A percentile compares a stretch with the other conserved stretches of the same genome.
Evolutionary conservation across 2,888 invertebrate genomes (phyloP).

Genomic region (Nymphalis c-album): DNA sequence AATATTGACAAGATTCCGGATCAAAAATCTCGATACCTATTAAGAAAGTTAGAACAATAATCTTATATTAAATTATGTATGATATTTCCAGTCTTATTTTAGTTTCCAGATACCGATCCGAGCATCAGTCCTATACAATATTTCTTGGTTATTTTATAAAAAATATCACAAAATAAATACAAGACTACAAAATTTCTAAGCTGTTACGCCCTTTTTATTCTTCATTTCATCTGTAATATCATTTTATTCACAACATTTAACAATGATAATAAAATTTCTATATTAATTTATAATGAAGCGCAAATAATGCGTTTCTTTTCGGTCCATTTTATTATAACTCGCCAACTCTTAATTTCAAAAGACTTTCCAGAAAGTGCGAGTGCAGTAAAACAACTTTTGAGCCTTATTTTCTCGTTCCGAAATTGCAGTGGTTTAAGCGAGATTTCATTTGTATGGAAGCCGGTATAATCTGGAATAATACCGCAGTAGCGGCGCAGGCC

Average conservation of each 20-base stretch:
- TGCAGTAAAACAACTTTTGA: constrained; percentile 75
- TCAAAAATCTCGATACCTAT: no score
- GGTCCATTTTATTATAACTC: constrained; percentile 30
- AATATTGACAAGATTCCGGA: no score
- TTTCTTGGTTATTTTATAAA: no score
- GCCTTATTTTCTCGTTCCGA: constrained; percentile 78
- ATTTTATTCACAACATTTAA: background rate
- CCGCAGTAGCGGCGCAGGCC: constrained; percentile 74
- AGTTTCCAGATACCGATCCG: no score
- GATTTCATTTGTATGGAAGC: constrained; percentile 81
- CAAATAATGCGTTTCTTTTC: constrained; percentile 21
- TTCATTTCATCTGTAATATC: no score
- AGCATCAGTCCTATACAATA: no score
- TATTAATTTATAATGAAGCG: constrained; percentile 25
- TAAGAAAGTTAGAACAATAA: no score
- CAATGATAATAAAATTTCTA: background rate
- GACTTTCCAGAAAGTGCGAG: constrained; percentile 67
- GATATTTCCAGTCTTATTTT: no score
- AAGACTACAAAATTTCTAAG: no score
- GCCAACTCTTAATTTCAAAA: constrained; percentile 56
- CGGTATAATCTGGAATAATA: constrained; percentile 80
- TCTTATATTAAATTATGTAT: no score
- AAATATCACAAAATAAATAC: no score
- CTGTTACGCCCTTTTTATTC: no score
- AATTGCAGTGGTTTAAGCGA: constrained; percentile 80